These are phyloP conservation scores for Myiothlypis coronata DNA, from an alignment of 2,797 vertebrate genomes.

Conservation along the genomic window DNA sequence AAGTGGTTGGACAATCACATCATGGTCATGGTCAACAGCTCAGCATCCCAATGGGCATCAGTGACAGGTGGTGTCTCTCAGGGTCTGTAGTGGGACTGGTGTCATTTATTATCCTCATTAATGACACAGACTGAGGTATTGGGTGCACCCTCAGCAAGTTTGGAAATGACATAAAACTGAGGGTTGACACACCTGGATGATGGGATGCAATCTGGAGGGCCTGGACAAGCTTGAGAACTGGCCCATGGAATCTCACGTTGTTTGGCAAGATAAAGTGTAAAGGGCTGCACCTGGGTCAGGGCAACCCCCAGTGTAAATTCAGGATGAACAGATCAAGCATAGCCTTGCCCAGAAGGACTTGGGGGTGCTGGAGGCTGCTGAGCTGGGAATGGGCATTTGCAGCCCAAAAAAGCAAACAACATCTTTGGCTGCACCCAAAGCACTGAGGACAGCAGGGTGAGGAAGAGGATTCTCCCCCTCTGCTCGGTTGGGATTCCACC, in stretches of 20 bases:
- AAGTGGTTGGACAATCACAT: neutral
- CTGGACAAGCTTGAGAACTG: neutral
- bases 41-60: neutral
- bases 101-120: neutral
- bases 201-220: neutral
- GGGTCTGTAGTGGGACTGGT: accelerated
- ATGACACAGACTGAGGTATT: neutral
- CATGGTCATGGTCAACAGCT: neutral
- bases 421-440: neutral
- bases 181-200: neutral
- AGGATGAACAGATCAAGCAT: neutral
- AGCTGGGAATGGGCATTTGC: neutral
- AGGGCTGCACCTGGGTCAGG: neutral
- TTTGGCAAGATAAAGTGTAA: neutral
- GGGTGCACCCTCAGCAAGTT: neutral
- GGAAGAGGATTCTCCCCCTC: neutral
- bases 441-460: neutral
- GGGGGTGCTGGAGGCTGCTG: neutral
- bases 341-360: neutral
- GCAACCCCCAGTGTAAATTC: neutral
- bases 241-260: neutral
- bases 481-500: neutral
- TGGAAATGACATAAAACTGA: neutral
- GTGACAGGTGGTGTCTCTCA: neutral
- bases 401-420: neutral